These are phyloP conservation scores for Ramazzottius varieornatus DNA, from an alignment of 2,888 invertebrate genomes.

Conservation along the genomic window DNA sequence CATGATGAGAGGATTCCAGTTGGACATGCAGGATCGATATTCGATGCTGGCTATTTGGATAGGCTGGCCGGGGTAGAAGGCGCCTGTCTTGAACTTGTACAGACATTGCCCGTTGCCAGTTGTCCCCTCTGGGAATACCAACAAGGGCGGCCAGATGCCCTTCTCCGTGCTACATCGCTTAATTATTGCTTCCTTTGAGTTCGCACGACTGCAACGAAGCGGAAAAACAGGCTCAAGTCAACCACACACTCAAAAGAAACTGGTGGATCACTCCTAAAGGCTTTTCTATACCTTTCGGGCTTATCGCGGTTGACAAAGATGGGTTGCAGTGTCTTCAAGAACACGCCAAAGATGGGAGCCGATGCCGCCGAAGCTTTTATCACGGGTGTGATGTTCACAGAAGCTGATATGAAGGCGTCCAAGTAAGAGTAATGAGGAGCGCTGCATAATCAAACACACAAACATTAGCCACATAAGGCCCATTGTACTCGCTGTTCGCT, in stretches of 20 bases:
- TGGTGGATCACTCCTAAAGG: not conserved
- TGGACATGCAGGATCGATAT: slow-evolving; percentile 31
- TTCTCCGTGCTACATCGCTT: not conserved
- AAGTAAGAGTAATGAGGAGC: not conserved
- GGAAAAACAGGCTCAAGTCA: not conserved
- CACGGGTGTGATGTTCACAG: not conserved
- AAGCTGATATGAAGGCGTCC: not conserved
- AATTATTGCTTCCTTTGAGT: not conserved
- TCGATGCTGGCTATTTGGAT: slow-evolving; percentile 75
- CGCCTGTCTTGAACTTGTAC: slow-evolving; percentile 47
- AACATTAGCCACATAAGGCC: not conserved
- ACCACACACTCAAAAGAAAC: not conserved
- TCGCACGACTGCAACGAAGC: not conserved
- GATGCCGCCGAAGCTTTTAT: not conserved
- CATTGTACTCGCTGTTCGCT: too few relatives aligned
- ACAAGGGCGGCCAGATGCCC: not conserved
- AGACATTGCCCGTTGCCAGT: slow-evolving; percentile 17
- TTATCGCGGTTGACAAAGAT: not conserved
- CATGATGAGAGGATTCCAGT: not conserved
- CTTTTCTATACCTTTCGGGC: not conserved
- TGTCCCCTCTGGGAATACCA: slow-evolving; percentile 4
- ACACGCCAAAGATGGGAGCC: not conserved
- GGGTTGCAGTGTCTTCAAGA: not conserved
- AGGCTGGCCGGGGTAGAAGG: slow-evolving; percentile 79
- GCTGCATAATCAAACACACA: not conserved